These are phyloP conservation scores for Mellilla xanthometata DNA, from an alignment of 2,888 invertebrate genomes.

Conservation along the genomic window DNA sequence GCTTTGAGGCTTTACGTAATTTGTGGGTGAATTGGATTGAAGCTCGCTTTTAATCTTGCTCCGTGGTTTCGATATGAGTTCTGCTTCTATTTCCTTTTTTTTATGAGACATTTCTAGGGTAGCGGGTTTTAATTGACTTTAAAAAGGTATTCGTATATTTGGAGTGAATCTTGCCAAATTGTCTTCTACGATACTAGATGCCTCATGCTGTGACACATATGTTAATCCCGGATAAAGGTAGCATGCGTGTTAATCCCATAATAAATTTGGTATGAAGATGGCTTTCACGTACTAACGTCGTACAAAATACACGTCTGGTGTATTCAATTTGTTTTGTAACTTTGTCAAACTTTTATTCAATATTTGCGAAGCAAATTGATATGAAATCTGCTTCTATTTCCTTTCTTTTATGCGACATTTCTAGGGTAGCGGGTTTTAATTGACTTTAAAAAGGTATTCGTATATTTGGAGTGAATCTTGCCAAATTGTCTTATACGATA, in stretches of 20 bases:
- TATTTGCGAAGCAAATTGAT: slow-evolving; percentile 60
- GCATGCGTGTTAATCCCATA: no score
- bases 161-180: no score
- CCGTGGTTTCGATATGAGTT: slow-evolving; percentile 49
- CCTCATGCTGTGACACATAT: no score
- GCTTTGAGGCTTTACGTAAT: slow-evolving; percentile 74
- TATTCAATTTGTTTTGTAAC: slow-evolving; percentile 32
- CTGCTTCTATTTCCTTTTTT: slow-evolving; percentile 18
- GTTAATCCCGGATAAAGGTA: no score
- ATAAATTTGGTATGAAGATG: no score
- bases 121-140: neutral
- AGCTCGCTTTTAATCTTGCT: slow-evolving; percentile 44
- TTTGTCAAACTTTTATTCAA: slow-evolving; percentile 55
- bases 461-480: no score
- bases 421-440: neutral
- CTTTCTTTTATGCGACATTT: slow-evolving; percentile 5
- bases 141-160: no score
- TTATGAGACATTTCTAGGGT: neutral
- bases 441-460: no score
- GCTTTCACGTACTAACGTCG: neutral
- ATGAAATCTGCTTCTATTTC: slow-evolving; percentile 41
- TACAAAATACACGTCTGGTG: slow-evolving; percentile 29
- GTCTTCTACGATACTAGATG: neutral
- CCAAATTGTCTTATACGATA: neutral
- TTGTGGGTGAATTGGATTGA: slow-evolving; percentile 68